Base-by-base conservation (phyloP, 1,140 invertebrate species). In the Anastrepha obliqua region DNA sequence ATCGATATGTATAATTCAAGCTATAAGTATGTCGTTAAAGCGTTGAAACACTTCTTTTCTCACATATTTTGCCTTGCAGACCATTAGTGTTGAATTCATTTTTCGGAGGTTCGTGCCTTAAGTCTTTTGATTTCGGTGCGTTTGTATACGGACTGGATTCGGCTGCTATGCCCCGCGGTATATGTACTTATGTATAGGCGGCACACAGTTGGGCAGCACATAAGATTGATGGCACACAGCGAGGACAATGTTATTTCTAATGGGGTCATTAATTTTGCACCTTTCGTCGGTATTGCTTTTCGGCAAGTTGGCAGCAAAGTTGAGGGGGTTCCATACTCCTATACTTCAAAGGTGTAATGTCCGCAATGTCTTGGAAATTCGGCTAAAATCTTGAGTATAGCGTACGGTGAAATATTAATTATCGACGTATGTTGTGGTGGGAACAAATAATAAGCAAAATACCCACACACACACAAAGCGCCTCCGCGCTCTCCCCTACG, bases 231-330 rank as follows among this genome's bases (percentile, higher is more conserved):
- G 67, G 65, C 67, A 70, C 64, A 65, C 64, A 51, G 65, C 29
- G 47, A 58, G 55, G 64, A 67, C 86, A 70, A 87, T 87, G 65
- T 87, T 87, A 87, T 87, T 87, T 87, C 86, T 87, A 87, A 87
- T 87, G 65, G 86, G 65, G 51, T 87, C 86, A 87, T 87, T 87
- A 87, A 87, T 87, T 87, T 87, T 86, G 29, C 13, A 62, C 17
- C 85, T 62, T 86, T 86, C 59, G 85, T 59, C 59, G 59, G 39
- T 55, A 47, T 81, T 55, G n/a, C 17, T 47, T 6, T 15, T 47
- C 17, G 6, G 15, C 64, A 51, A 55, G 47, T 13, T 17, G 74
- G n/a, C 74, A 20, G 47, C 47, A 2, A 29, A 29, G 29, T n/a
- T 51, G 74, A 47, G 47, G n/a, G 74, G 47, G n/a, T 29, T 67